Evolutionary conservation across 2,888 invertebrate species (phyloP), one percentile per base, ranked within the genome.

Genomic region (Bombyx huttoni): DNA sequence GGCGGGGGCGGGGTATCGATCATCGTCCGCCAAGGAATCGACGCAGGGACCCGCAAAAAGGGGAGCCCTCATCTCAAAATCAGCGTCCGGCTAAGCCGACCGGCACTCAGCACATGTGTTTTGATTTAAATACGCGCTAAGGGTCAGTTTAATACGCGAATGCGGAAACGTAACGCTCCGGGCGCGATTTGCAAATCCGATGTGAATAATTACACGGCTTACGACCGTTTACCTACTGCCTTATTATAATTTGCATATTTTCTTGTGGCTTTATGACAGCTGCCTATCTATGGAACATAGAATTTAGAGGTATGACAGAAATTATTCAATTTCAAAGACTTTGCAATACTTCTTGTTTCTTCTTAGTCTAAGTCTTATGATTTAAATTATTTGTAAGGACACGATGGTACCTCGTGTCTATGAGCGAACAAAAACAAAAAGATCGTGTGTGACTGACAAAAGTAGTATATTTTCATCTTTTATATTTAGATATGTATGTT

Each of bases 131-230:
- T 78, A 75, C 74, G 73, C 75, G 75, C 77, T 74, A 78, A 81
- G 86, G 88, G 87, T 87, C 87, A 87, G 84, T 85, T 77, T 80
- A 79, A 80, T 78, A 74, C 77, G 75, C 75, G 77, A 70, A 68
- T 73, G 75, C 74, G 78, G 81, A 79, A 80, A 78, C 74, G 76
- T 72, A 83, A 75, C 81, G 84, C 85, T 78, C 64, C 79, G 66
- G 83, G 86, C 82, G 79, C 81, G 75, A 83, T 79, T 85, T 80
- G 81, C 82, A 85, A 85, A 86, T 85, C 85, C 83, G 77, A 83
- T 80, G 87, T 85, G 88, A 88, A 88, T 88, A 88, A 88, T 88
- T 87, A 87, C 81, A 78, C 75, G 84, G 87, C 84, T 86, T 88
- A 86, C 78, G 80, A 81, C 72, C 80, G 82, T 82, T 87, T 86